Percentiles rank a stretch among this genome's conserved stretches.
Evolutionary conservation across 2,797 vertebrate genomes (phyloP).

Genomic region (Australoheros facetus): DNA sequence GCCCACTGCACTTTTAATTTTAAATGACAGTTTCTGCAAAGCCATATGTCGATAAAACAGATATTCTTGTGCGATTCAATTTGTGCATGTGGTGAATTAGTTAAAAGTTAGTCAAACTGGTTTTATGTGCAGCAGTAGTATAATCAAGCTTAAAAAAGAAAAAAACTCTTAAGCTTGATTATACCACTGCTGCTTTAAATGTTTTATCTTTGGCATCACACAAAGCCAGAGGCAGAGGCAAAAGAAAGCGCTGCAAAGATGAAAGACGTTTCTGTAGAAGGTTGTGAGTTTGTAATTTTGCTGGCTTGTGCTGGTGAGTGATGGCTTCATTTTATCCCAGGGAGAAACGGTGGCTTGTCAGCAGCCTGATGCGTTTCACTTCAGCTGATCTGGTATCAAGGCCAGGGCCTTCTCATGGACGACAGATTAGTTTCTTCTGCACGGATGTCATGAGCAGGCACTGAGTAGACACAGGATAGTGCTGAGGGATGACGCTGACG

Average conservation of each 20-base stretch:
- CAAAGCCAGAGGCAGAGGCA: constrained; percentile 29
- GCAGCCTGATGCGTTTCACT: constrained; percentile 68
- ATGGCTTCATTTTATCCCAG: constrained; percentile 71
- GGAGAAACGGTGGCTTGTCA: constrained; percentile 65
- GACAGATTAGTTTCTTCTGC: constrained; percentile 64
- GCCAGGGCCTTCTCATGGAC: constrained; percentile 58
- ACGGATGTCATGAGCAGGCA: constrained; percentile 60
- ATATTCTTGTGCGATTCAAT: constrained; percentile 36
- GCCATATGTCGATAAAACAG: constrained; percentile 37
- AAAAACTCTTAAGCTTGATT: constrained; percentile 13
- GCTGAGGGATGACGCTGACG: constrained; percentile 63
- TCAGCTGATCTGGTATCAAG: constrained; percentile 70
- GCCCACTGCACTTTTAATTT: constrained; percentile 3
- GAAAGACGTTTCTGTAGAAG: constrained; percentile 57
- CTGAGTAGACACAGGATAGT: constrained; percentile 57
- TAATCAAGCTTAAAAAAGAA: constrained; percentile 12
- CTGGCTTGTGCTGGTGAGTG: constrained; percentile 59
- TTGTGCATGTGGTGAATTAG: constrained; percentile 18
- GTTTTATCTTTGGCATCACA: constrained; percentile 50
- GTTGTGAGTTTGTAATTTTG: constrained; percentile 65
- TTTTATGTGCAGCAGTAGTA: constrained; percentile 22
- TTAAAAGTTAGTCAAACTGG: constrained; percentile 23
- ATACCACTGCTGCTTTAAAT: constrained; percentile 1
- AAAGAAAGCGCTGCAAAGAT: constrained; percentile 49
- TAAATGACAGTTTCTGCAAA: constrained; percentile 28